phyloP scores from a whole-genome alignment of 23 tunicate species.

The Styela plicata region DNA sequence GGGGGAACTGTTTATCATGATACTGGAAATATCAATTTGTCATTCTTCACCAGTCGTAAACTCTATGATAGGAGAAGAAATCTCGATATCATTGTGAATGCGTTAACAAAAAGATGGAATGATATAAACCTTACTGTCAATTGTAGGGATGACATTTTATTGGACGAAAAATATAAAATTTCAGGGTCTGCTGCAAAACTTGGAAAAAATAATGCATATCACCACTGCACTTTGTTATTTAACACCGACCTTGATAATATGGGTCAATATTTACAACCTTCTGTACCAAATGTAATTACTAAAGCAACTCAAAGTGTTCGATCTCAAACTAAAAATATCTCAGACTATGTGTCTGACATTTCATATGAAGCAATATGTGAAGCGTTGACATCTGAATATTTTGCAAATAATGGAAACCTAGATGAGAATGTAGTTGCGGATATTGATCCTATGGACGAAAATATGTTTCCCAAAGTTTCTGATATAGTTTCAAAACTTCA shows the following conservation, averaged over 20 bases:
- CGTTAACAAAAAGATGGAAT: conserved; percentile 43
- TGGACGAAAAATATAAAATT: conserved; percentile 55
- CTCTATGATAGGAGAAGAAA: conserved; percentile 50
- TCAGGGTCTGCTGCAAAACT: conserved; percentile 88
- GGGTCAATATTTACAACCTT: conserved; percentile 19
- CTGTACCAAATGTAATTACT: conserved; percentile 16
- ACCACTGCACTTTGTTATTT: conserved; percentile 80
- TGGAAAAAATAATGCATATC: conserved; percentile 53
- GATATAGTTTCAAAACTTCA: conserved; percentile 11
- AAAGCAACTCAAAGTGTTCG: conserved; percentile 77
- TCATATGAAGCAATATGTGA: conserved; percentile 37
- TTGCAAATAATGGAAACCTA: neutral
- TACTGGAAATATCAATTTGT: conserved; percentile 72
- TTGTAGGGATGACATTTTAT: conserved; percentile 66
- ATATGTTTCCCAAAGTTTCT: conserved; percentile 23
- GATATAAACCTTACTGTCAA: conserved; percentile 42
- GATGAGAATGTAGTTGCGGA: neutral
- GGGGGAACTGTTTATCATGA: conserved; percentile 97
- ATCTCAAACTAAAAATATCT: conserved; percentile 52
- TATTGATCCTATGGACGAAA: conserved; percentile 47
- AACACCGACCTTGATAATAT: conserved; percentile 43
- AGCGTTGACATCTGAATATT: conserved; percentile 29
- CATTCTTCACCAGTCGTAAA: conserved; percentile 58
- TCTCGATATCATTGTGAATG: conserved; percentile 46
- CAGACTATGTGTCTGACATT: conserved; percentile 30